phyloP scores from a whole-genome alignment of 2,888 invertebrate species.

The Morpho helenor region DNA sequence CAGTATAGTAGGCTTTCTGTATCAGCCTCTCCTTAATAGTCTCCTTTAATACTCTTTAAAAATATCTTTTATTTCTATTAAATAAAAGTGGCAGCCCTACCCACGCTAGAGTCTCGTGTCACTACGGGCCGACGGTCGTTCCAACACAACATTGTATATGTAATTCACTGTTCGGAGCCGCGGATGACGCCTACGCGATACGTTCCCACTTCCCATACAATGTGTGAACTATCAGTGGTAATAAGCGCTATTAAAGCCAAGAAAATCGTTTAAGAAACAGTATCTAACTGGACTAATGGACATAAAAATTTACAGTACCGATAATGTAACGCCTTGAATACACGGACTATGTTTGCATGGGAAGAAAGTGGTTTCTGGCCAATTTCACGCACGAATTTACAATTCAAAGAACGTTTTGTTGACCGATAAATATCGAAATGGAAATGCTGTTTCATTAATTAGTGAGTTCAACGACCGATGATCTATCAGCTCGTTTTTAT shows the following conservation, averaged over 20 bases:
- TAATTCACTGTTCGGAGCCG: slow-evolving; percentile 6
- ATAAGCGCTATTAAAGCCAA: slow-evolving; percentile 30
- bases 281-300: slow-evolving; percentile 25
- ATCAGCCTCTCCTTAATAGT: no score
- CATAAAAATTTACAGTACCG: slow-evolving; percentile 19
- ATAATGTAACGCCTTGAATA: slow-evolving; percentile 15
- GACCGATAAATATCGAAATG: slow-evolving; percentile 38
- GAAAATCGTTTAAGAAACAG: slow-evolving; percentile 27
- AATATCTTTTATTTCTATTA: no score
- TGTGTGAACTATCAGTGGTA: slow-evolving; percentile 31
- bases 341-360: slow-evolving; percentile 17
- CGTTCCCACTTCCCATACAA: slow-evolving; percentile 18
- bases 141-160: slow-evolving; percentile 29
- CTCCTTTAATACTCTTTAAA: no score
- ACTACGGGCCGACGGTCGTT: neutral
- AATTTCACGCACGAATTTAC: slow-evolving; percentile 41
- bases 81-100: slow-evolving; percentile 46
- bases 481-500: slow-evolving; percentile 38
- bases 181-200: slow-evolving; percentile 30
- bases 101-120: slow-evolving; percentile 41
- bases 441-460: slow-evolving; percentile 47
- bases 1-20: no score
- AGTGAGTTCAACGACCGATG: slow-evolving; percentile 48
- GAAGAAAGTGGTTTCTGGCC: slow-evolving; percentile 32
- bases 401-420: slow-evolving; percentile 37